These are phyloP conservation scores for Myanophis thanlyinensis DNA, from an alignment of 2,113 vertebrate genomes.

Conservation along the genomic window DNA sequence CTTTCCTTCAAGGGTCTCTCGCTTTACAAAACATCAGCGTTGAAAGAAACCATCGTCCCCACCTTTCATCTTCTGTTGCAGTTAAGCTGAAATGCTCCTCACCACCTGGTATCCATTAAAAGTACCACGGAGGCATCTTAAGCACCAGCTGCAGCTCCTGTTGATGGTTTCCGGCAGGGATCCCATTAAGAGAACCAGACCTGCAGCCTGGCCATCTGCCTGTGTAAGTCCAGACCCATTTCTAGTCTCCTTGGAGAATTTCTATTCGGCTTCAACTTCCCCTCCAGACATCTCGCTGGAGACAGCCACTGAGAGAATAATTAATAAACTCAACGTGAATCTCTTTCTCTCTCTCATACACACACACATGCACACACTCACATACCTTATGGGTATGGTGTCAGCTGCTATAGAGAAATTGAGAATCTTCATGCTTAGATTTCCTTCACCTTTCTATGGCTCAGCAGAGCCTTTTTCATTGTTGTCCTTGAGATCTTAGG, in stretches of 20 bases:
- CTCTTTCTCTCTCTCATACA: neutral
- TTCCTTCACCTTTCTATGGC: neutral
- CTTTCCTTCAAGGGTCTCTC: neutral
- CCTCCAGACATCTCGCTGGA: neutral
- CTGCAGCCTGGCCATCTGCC: neutral
- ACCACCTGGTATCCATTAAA: neutral
- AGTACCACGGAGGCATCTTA: neutral
- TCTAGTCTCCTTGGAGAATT: neutral
- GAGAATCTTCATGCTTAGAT: neutral
- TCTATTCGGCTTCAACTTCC: neutral
- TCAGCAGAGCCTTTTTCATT: neutral
- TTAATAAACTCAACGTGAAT: neutral
- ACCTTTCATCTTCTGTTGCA: neutral
- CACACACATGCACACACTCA: neutral
- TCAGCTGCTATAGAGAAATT: neutral
- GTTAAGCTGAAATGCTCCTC: neutral
- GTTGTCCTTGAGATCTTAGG: neutral
- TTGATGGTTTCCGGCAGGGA: slow-evolving; percentile 8
- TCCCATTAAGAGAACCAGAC: neutral
- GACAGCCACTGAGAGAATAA: neutral
- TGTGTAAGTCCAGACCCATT: neutral
- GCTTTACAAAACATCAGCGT: neutral
- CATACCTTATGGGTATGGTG: neutral
- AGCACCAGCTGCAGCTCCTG: neutral
- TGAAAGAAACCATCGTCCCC: neutral